Evolutionary conservation across 2,888 invertebrate species (phyloP), one percentile per base, ranked within the genome.

Genomic region (Perdita meconis): DNA sequence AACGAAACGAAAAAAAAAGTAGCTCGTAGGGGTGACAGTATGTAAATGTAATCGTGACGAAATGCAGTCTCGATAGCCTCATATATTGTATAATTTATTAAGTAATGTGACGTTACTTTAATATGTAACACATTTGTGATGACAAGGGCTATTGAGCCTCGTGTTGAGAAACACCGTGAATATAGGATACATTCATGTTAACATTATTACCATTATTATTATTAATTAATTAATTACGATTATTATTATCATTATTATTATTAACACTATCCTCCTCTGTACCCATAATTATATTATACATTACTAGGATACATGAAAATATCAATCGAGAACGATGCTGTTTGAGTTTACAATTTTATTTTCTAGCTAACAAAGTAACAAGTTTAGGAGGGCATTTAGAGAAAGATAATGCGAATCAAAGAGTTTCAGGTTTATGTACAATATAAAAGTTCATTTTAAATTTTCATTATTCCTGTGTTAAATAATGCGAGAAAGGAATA

Each of bases 171-270:
- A 85, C 89, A 88, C 86, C 86, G 86, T 72, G 74, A 68, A 79
- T 81, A 78, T 81, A 78, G 80, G 77, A 86, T 82, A 84, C 80
- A 81, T 83, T 78, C 80, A 78, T 75, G 85, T 88, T 84, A 88
- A 83, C 81, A 86, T 87, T 83, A 88, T 87, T 86, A 86, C 82
- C 83, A 88, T 30, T 30, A 30, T 30, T 30, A 30, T 30, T 6
- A 30, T 30, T 30, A n/a, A n/a, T n/a, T n/a, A n/a, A 47, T 47
- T 47, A 19, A 47, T 47, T 47, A 47, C 22, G 16, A 47, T 47
- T 47, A 85, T 87, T 83, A 88, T 87, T 86, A 86, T 81, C 82
- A 87, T 84, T 84, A 88, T 86, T 87, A 89, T 87, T 89, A 85
- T 81, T 84, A 87, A 86, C 84, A 87, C 82, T 88, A 86, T 87